Evolutionary conservation across 2,888 invertebrate species (phyloP).

Genomic region (Phaedon cochleariae): DNA sequence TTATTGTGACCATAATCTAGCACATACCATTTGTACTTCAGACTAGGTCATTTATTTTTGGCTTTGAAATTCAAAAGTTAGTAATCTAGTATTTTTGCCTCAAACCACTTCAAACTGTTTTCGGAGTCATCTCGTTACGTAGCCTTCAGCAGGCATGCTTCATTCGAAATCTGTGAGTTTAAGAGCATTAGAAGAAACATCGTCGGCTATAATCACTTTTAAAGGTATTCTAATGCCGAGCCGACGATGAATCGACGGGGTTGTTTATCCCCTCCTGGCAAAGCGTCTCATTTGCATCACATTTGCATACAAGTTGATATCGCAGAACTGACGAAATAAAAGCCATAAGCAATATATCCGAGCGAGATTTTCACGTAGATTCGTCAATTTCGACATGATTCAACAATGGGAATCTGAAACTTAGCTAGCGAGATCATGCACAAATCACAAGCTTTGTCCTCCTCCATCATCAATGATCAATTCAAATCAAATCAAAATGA

Average conservation of each 20-base stretch:
- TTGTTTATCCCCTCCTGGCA: constrained; percentile 43
- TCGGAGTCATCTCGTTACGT: background rate
- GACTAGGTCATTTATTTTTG: too few species aligned
- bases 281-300: constrained; percentile 47
- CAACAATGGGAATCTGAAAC: too few species aligned
- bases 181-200: constrained; percentile 47
- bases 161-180: constrained; percentile 39
- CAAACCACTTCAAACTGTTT: background rate
- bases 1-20: too few species aligned
- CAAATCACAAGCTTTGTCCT: too few species aligned
- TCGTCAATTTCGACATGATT: too few species aligned
- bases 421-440: too few species aligned
- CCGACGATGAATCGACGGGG: constrained; percentile 48
- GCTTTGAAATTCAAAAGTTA: too few species aligned
- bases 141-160: background rate
- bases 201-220: constrained; percentile 46
- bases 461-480: too few species aligned
- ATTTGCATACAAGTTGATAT: constrained; percentile 48
- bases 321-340: constrained; percentile 19
- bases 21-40: too few species aligned
- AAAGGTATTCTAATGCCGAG: constrained; percentile 47
- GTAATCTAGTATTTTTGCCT: too few species aligned
- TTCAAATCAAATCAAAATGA: too few species aligned
- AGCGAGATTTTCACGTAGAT: background rate
- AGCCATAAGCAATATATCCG: background rate